These are phyloP conservation scores for Pammene fasciana DNA, from an alignment of 2,888 invertebrate genomes.

Conservation along the genomic window DNA sequence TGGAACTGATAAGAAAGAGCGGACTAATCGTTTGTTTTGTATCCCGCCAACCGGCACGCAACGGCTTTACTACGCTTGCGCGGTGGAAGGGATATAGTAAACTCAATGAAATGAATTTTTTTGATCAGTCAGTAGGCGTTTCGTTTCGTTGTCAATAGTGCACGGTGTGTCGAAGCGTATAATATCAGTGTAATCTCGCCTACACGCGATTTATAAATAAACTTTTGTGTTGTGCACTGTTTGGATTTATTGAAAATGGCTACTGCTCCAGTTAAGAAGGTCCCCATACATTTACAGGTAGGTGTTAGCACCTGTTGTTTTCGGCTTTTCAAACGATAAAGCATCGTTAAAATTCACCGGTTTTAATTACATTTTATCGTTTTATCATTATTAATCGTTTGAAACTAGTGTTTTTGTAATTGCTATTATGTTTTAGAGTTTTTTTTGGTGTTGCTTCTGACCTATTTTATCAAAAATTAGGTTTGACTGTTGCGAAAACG, in stretches of 20 bases:
- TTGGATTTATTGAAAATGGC: conserved; percentile 79
- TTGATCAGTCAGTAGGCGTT: conserved; percentile 61
- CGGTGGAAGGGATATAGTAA: conserved; percentile 69
- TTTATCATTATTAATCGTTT: neutral
- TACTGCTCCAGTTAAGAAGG: conserved; percentile 94
- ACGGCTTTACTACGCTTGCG: conserved; percentile 75
- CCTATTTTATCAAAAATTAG: conserved; percentile 50
- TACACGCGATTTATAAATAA: conserved; percentile 71
- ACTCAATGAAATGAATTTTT: conserved; percentile 66
- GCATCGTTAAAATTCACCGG: conserved; percentile 38
- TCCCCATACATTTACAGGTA: conserved; percentile 97
- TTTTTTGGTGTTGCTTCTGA: conserved; percentile 43
- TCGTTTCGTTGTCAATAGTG: conserved; percentile 60
- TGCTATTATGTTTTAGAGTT: neutral
- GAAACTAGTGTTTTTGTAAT: neutral
- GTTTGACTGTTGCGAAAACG: conserved; percentile 48
- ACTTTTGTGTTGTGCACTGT: conserved; percentile 72
- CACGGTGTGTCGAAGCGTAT: conserved; percentile 47
- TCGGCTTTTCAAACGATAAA: conserved; percentile 50
- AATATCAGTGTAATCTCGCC: conserved; percentile 62
- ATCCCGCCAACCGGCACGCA: conserved; percentile 43
- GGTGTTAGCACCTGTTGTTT: conserved; percentile 74
- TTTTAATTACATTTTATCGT: conserved; percentile 14
- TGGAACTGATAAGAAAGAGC: conserved; percentile 43
- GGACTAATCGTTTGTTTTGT: conserved; percentile 41